Conservation (phyloP, 2,888 invertebrate species). For the Campoplex nolae region DNA sequence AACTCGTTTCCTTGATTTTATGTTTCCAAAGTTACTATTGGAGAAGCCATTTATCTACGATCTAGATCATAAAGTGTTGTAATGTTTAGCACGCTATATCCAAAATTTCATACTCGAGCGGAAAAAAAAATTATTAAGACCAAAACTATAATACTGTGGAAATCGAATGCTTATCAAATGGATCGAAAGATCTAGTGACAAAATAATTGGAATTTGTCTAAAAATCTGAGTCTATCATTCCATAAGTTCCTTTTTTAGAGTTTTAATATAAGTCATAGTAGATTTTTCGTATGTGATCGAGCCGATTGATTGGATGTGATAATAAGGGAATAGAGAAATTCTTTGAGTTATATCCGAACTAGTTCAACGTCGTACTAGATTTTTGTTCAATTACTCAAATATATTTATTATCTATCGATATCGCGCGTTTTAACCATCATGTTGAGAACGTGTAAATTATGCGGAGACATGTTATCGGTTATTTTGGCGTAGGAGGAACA, state of each 20-base stretch:
- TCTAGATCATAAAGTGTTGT: too few species aligned
- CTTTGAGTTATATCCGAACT: not conserved
- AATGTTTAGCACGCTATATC: too few species aligned
- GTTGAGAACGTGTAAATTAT: not conserved
- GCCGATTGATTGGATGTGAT: not conserved
- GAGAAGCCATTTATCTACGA: too few species aligned
- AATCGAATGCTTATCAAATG: too few species aligned
- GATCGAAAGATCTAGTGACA: too few species aligned
- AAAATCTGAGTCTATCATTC: not conserved
- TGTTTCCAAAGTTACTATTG: too few species aligned
- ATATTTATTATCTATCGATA: not conserved
- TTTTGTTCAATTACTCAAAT: not conserved
- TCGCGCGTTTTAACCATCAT: not conserved
- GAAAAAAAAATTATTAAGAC: too few species aligned
- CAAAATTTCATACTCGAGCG: too few species aligned
- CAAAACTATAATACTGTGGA: too few species aligned
- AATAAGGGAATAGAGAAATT: not conserved
- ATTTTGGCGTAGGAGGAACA: constrained; percentile 35
- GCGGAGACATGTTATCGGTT: constrained; percentile 40
- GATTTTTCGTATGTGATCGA: not conserved
- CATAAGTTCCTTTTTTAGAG: not conserved
- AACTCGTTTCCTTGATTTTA: not conserved
- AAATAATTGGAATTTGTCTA: too few species aligned
- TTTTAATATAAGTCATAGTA: not conserved
- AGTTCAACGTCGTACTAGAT: too few species aligned